Evolutionary conservation across 2,888 invertebrate species (phyloP).

Genomic region (Zygothrica quintamaculata): DNA sequence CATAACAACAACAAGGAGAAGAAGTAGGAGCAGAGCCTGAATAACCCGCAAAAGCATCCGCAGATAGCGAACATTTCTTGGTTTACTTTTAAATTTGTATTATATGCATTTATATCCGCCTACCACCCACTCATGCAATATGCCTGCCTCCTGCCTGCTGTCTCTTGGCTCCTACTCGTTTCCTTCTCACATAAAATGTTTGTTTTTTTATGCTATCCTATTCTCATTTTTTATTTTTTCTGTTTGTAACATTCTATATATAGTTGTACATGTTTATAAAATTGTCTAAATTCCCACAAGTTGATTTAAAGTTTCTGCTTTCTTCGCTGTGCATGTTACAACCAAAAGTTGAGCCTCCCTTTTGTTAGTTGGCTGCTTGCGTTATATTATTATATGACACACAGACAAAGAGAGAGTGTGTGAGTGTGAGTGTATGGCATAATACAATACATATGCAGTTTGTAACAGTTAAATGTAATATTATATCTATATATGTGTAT

Average conservation of each 20-base stretch:
- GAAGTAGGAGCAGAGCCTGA: slow-evolving; percentile 7
- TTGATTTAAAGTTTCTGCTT: slow-evolving; percentile 79
- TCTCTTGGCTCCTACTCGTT: slow-evolving; percentile 7
- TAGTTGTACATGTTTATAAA: slow-evolving; percentile 75
- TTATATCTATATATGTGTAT: not conserved
- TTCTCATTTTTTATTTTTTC: too few relatives aligned
- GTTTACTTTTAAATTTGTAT: slow-evolving; percentile 79
- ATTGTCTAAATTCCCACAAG: slow-evolving; percentile 81
- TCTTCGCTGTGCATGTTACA: slow-evolving; percentile 35
- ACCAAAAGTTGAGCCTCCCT: slow-evolving; percentile 55
- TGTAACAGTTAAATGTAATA: not conserved
- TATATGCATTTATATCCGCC: slow-evolving; percentile 56
- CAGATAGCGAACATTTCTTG: slow-evolving; percentile 72
- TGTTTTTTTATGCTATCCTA: slow-evolving; percentile 26
- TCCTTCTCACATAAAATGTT: slow-evolving; percentile 6
- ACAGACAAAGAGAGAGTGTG: too few relatives aligned
- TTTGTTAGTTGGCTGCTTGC: slow-evolving; percentile 47
- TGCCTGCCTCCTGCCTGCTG: slow-evolving; percentile 8
- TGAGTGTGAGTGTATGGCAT: too few relatives aligned
- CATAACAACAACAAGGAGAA: slow-evolving; percentile 16
- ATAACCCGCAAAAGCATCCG: slow-evolving; percentile 56
- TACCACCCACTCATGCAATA: not conserved
- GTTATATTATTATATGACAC: not conserved
- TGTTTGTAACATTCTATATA: too few relatives aligned
- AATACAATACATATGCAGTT: too few relatives aligned